Percentiles rank a stretch among this genome's conserved stretches.
These are phyloP conservation scores for Megalopta genalis DNA, from an alignment of 1,140 invertebrate species.

Conservation along the genomic window DNA sequence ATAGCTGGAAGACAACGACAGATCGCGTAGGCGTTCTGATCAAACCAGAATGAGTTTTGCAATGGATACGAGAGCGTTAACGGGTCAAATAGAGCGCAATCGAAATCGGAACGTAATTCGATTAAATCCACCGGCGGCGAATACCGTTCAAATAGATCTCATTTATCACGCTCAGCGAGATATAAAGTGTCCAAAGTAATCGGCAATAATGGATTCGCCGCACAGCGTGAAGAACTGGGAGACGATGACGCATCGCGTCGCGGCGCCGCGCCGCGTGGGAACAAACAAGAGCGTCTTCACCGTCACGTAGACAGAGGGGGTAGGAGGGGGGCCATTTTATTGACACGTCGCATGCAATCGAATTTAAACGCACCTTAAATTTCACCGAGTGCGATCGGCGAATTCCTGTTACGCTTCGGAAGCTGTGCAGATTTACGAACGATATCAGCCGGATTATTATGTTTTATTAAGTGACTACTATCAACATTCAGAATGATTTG, in stretches of 20 bases:
- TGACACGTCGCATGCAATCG: neutral
- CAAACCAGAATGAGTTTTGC: neutral
- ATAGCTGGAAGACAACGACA: neutral
- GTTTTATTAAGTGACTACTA: too few species aligned
- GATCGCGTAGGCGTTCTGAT: too few species aligned
- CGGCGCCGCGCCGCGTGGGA: neutral
- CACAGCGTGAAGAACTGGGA: neutral
- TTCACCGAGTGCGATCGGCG: too few species aligned
- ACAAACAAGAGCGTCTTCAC: conserved; percentile 4
- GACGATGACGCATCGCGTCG: neutral
- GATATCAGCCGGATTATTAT: too few species aligned
- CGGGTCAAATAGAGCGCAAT: neutral
- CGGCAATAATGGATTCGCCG: conserved; percentile 15
- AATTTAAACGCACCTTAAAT: neutral
- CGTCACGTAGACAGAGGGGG: neutral
- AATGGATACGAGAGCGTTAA: neutral
- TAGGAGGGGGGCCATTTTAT: neutral
- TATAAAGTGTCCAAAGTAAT: conserved; percentile 25
- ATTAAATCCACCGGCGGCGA: conserved; percentile 11
- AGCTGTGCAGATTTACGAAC: too few species aligned
- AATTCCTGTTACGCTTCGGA: too few species aligned
- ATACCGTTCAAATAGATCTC: neutral
- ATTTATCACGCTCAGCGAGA: neutral
- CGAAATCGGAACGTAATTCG: conserved; percentile 15
- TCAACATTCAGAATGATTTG: too few species aligned